These are phyloP conservation scores for Spialia ferax DNA, from an alignment of 2,888 invertebrate genomes.

Conservation along the genomic window DNA sequence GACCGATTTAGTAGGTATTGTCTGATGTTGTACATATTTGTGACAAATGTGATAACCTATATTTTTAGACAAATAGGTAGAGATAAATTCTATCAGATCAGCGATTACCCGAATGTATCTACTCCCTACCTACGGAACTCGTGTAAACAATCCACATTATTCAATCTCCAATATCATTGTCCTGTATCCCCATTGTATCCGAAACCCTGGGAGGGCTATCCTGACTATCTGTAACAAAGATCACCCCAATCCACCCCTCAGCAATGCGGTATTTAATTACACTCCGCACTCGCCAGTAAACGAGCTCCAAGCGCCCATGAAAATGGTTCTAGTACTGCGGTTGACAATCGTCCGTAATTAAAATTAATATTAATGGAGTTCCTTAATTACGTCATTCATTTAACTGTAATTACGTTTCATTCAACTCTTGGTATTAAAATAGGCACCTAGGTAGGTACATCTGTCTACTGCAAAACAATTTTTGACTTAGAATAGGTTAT, in stretches of 20 bases:
- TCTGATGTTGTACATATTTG: too few relatives aligned
- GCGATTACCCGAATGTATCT: too few relatives aligned
- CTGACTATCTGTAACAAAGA: slow-evolving; percentile 51
- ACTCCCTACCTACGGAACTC: neutral
- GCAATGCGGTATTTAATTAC: slow-evolving; percentile 73
- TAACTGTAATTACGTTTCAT: neutral
- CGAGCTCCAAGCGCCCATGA: slow-evolving; percentile 44
- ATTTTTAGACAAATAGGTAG: too few relatives aligned
- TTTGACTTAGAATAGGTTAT: neutral
- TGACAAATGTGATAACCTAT: too few relatives aligned
- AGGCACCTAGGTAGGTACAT: neutral
- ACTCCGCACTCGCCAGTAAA: slow-evolving; percentile 57
- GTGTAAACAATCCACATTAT: slow-evolving; percentile 10
- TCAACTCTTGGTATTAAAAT: neutral
- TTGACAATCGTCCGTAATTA: slow-evolving; percentile 42
- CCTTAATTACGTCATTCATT: slow-evolving; percentile 36
- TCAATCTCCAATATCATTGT: slow-evolving; percentile 2
- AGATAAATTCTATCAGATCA: too few relatives aligned
- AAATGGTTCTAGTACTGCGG: slow-evolving; percentile 52
- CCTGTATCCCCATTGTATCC: slow-evolving; percentile 54
- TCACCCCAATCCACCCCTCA: slow-evolving; percentile 48
- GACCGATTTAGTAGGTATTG: too few relatives aligned
- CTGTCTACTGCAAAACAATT: neutral
- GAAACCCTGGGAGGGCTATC: slow-evolving; percentile 43
- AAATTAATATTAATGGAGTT: slow-evolving; percentile 46